These are phyloP conservation scores for Syncerus caffer DNA, from an alignment of 2,797 vertebrate species.

Conservation along the genomic window DNA sequence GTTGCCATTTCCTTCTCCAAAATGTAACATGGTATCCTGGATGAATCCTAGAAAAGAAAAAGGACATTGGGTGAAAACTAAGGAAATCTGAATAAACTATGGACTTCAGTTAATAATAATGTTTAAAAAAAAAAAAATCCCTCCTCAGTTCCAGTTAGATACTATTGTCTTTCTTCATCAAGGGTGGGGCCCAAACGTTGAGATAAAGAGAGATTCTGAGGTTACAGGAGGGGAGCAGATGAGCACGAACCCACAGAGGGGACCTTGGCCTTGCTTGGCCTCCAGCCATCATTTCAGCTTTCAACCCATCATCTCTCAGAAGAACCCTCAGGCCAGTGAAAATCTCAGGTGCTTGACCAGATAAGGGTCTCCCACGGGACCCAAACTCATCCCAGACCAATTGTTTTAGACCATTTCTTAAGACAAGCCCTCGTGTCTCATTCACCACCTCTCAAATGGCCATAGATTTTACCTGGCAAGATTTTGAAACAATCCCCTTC, in stretches of 20 bases:
- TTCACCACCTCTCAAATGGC: not conserved
- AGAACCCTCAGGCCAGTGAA: not conserved
- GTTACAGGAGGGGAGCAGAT: not conserved
- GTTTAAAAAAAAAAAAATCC: not conserved
- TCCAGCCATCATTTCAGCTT: not conserved
- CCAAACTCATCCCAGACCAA: not conserved
- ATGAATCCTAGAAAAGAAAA: not conserved
- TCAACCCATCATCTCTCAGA: not conserved
- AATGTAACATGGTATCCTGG: not conserved
- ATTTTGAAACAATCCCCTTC: constrained; percentile 16
- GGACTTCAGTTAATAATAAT: not conserved
- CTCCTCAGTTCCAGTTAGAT: not conserved
- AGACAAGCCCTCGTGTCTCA: not conserved
- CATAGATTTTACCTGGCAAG: constrained; percentile 29
- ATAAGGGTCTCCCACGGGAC: not conserved
- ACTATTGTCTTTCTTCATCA: not conserved
- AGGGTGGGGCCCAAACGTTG: rapidly evolving
- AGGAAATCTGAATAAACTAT: not conserved
- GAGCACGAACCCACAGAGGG: not conserved
- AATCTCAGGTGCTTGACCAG: not conserved
- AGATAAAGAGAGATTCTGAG: not conserved
- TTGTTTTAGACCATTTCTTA: not conserved
- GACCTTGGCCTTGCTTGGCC: not conserved
- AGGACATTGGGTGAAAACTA: not conserved
- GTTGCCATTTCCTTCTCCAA: not conserved